phyloP scores from a whole-genome alignment of 2,888 invertebrate genomes.

The Cheilosia impressa region DNA sequence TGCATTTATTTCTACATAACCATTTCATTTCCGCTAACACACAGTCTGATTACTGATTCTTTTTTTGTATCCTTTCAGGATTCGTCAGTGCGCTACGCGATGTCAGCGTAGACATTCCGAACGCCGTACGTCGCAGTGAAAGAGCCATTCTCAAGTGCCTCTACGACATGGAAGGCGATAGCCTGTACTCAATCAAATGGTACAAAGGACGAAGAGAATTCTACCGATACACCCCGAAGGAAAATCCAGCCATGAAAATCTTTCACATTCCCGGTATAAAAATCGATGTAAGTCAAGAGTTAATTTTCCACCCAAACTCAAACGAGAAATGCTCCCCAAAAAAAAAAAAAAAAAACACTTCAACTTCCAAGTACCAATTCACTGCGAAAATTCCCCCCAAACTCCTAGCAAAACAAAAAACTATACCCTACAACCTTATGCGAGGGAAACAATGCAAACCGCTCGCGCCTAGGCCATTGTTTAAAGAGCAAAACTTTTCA shows the following conservation, averaged over 20 bases:
- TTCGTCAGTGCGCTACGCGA: slow-evolving; percentile 84
- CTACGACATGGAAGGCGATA: slow-evolving; percentile 90
- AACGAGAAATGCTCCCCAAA: background rate
- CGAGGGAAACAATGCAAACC: slow-evolving; percentile 30
- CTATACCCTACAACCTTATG: slow-evolving; percentile 13
- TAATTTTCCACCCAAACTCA: slow-evolving; percentile 21
- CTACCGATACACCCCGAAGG: slow-evolving; percentile 91
- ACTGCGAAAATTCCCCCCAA: slow-evolving; percentile 40
- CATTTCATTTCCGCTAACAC: no score
- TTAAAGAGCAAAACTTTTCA: slow-evolving; percentile 73
- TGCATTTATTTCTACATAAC: no score
- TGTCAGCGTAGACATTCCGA: slow-evolving; percentile 87
- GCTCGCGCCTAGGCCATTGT: slow-evolving; percentile 58
- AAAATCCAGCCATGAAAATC: slow-evolving; percentile 88
- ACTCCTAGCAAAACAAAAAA: slow-evolving; percentile 17
- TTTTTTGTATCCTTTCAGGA: slow-evolving; percentile 76
- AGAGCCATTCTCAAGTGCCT: slow-evolving; percentile 88
- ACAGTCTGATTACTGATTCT: no score
- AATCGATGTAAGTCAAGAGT: slow-evolving; percentile 89
- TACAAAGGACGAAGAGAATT: slow-evolving; percentile 92
- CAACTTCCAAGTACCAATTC: slow-evolving; percentile 55
- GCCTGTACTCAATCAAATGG: slow-evolving; percentile 93
- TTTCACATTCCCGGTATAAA: slow-evolving; percentile 89
- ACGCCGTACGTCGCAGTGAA: slow-evolving; percentile 87
- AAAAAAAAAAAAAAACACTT: slow-evolving; percentile 7